Percentiles rank a stretch among this genome's conserved stretches.
phyloP scores from a whole-genome alignment of 2,113 vertebrate genomes.

The Hemibagrus wyckioides region DNA sequence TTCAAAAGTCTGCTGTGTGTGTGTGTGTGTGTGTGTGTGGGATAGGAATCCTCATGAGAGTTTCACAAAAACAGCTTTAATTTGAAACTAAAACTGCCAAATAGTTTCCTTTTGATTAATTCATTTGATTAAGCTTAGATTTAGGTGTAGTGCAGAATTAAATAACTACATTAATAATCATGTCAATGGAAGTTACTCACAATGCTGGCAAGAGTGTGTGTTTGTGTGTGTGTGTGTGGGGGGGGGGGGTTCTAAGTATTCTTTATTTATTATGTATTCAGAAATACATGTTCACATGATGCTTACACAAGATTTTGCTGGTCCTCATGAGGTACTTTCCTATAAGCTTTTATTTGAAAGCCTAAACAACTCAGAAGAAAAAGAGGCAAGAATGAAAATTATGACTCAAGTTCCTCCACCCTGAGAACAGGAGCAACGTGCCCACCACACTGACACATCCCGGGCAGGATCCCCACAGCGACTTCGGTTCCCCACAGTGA shows the following conservation, averaged over 20 bases:
- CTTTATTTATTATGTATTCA: background rate
- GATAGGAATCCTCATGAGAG: background rate
- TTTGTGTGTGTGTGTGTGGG: conserved; percentile 9
- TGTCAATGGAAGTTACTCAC: background rate
- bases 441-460: conserved; percentile 37
- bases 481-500: conserved; percentile 28
- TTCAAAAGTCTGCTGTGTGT: background rate
- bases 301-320: background rate
- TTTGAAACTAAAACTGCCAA: background rate
- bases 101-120: background rate
- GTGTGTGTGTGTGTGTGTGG: background rate
- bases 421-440: conserved; percentile 41
- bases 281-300: background rate
- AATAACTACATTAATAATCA: background rate
- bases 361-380: background rate
- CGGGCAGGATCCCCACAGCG: conserved; percentile 32
- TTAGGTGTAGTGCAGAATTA: background rate
- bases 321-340: background rate
- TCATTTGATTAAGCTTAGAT: background rate
- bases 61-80: background rate
- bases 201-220: background rate
- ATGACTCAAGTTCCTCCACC: conserved; percentile 47
- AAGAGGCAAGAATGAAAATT: background rate
- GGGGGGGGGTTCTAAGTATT: background rate
- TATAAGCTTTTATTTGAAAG: background rate